These are phyloP conservation scores for Acromyrmex echinatior DNA, from an alignment of 1,140 invertebrate species.

Conservation along the genomic window DNA sequence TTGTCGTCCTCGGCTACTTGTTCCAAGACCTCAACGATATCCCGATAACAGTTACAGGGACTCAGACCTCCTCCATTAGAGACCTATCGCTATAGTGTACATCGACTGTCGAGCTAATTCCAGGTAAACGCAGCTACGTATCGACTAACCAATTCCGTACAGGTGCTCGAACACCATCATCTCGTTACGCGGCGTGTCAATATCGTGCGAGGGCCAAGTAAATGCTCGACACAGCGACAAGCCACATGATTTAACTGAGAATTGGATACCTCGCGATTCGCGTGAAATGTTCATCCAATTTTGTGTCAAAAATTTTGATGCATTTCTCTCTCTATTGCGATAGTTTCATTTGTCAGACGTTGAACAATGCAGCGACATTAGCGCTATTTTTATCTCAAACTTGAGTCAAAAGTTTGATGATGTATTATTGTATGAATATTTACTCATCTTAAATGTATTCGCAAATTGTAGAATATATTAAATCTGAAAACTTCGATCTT, in stretches of 20 bases:
- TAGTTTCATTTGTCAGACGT: not conserved
- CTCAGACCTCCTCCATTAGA: constrained; percentile 72
- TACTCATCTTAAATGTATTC: not conserved
- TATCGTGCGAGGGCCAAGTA: constrained; percentile 51
- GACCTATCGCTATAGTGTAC: constrained; percentile 67
- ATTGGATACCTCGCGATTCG: constrained; percentile 18
- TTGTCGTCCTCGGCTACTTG: constrained; percentile 33
- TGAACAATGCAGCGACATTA: not conserved
- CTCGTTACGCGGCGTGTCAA: constrained; percentile 55
- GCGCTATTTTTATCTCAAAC: not conserved
- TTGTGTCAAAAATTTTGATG: not conserved
- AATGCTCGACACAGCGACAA: constrained; percentile 34
- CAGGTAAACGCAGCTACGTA: constrained; percentile 75
- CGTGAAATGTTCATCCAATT: not conserved
- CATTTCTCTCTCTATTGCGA: not conserved
- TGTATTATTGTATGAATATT: not conserved
- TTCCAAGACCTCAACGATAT: constrained; percentile 50
- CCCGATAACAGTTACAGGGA: constrained; percentile 58
- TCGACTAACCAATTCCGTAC: constrained; percentile 74
- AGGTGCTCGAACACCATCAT: constrained; percentile 65
- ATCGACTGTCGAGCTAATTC: constrained; percentile 76
- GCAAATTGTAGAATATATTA: not conserved
- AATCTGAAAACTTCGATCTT: not conserved
- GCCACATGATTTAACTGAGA: constrained; percentile 43
- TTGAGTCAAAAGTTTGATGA: not conserved